Conservation (phyloP, 2,797 vertebrate genomes). For the Acanthurus tractus region DNA sequence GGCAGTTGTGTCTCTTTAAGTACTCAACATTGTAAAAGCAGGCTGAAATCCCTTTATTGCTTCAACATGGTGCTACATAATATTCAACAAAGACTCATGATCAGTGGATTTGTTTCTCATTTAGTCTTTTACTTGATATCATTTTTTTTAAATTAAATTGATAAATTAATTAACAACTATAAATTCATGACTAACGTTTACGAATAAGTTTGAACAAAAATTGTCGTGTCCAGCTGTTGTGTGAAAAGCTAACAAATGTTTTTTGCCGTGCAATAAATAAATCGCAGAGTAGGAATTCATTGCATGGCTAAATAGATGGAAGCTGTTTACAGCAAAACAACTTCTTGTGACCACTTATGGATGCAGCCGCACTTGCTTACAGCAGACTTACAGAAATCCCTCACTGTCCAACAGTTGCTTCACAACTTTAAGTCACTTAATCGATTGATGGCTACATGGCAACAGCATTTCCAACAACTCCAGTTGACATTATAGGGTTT, state of each 20-base stretch:
- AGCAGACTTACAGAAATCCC: slow-evolving; percentile 62
- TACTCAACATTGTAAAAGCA: background rate
- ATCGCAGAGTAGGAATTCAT: background rate
- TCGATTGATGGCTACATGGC: slow-evolving; percentile 71
- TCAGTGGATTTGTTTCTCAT: too few species aligned
- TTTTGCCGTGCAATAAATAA: background rate
- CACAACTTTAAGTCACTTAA: slow-evolving; percentile 75
- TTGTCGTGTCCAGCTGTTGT: background rate
- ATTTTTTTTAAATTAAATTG: too few species aligned
- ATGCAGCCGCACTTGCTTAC: slow-evolving; percentile 42
- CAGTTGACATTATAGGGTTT: slow-evolving; percentile 60
- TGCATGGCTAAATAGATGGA: background rate
- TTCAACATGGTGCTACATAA: background rate
- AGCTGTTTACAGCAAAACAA: slow-evolving; percentile 26
- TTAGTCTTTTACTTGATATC: too few species aligned
- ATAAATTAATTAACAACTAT: too few species aligned
- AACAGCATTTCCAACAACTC: slow-evolving; percentile 58
- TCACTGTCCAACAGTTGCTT: slow-evolving; percentile 64
- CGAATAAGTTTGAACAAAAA: background rate
- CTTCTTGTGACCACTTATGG: slow-evolving; percentile 4
- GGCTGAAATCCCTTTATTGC: background rate
- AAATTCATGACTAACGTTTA: background rate
- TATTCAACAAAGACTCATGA: background rate
- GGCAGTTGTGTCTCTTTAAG: slow-evolving; percentile 6
- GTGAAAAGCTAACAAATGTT: background rate